Base-by-base conservation (phyloP, 2,888 invertebrate species). In the Tiliacea aurago region DNA sequence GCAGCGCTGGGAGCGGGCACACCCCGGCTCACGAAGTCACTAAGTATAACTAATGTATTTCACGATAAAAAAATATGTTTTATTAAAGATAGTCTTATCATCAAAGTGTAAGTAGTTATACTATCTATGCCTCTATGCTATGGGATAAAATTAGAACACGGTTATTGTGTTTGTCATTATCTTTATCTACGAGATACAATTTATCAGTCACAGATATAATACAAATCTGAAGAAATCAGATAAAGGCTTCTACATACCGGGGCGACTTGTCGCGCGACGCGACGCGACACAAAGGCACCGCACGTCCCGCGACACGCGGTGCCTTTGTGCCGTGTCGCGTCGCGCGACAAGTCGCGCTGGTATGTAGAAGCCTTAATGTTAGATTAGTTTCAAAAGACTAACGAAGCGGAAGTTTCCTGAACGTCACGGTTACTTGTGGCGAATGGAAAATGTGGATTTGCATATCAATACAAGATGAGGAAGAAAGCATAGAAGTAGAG, bases 131-230 rank as follows among this genome's bases (percentile, higher is more conserved):
- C n/a, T n/a, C n/a, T n/a, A n/a, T n/a, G n/a, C n/a, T n/a, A 11
- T 67, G 70, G 74, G 56, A 71, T 74, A 78, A 69, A 83, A 74
- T 80, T 74, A 70, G 64, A 83, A 61, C 75, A 68, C 28, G 20
- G 10, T 73, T 69, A 56, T 63, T 78, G 66, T 70, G 20, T 62
- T 73, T 78, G 62, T 67, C 33, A 45, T 63, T 70, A 69, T 84
- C 75, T 83, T 79, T 59, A 69, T 49, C 33, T 74, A 47, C 13
- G 33, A 79, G 58, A 71, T 82, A 68, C 37, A 41, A 49, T 20
- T 83, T 80, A 81, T 81, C 81, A 71, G 70, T 59, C 65, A 56
- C 23, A 71, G 53, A 49, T 61, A 75, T 47, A 70, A 58, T 23
- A 59, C 49, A 70, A 81, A 83, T 74, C 74, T 69, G 62, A 61